Conservation (phyloP, 2,888 invertebrate species). For the Syrista parreyssii region DNA sequence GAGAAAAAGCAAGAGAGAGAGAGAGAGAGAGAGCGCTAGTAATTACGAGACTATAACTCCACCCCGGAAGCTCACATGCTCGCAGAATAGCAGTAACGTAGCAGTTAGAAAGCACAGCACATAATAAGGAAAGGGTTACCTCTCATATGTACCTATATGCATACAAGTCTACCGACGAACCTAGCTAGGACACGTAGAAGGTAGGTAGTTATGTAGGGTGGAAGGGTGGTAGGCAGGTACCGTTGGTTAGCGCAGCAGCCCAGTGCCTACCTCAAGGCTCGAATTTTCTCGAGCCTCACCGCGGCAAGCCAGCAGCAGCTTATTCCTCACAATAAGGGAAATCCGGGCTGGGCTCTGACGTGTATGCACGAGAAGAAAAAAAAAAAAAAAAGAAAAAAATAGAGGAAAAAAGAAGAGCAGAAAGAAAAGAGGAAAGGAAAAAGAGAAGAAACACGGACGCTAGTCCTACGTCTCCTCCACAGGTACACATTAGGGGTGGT, state of each 20-base stretch:
- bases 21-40: conserved; percentile 15
- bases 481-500: too few relatives aligned
- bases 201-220: background rate
- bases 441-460: conserved; percentile 16
- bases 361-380: too few relatives aligned
- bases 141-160: background rate
- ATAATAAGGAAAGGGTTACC: too few relatives aligned
- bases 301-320: conserved; percentile 33
- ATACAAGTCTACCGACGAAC: background rate
- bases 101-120: too few relatives aligned
- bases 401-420: conserved; percentile 4
- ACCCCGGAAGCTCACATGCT: conserved; percentile 36
- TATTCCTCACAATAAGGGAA: conserved; percentile 56
- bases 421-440: conserved; percentile 12
- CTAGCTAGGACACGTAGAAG: background rate
- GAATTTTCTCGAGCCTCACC: conserved; percentile 44
- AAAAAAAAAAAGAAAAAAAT: too few relatives aligned
- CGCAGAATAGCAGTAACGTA: conserved; percentile 12
- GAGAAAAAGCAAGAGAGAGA: conserved; percentile 6
- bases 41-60: conserved; percentile 9
- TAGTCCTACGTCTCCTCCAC: conserved; percentile 2
- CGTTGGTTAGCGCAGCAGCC: background rate
- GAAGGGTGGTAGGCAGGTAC: background rate
- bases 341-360: conserved; percentile 11
- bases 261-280: conserved; percentile 45